A percentile compares a stretch with the other conserved stretches of the same genome.
Conservation (phyloP, 1,140 invertebrate genomes). For the Listronotus oregonensis region DNA sequence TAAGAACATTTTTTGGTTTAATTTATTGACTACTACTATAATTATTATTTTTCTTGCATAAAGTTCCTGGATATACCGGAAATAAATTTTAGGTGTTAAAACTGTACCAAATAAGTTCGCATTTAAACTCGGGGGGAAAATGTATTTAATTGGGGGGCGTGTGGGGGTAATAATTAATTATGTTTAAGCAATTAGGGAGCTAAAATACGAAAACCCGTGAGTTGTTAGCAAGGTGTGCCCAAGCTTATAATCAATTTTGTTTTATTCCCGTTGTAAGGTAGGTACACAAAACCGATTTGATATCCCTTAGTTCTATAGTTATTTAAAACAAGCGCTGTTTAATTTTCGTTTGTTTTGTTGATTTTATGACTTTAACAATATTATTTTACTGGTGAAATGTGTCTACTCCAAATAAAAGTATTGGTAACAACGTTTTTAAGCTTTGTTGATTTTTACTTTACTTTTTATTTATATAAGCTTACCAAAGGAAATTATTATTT, state of each 20-base stretch:
- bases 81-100: not conserved
- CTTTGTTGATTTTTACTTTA: constrained; percentile 9
- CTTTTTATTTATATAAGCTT: not conserved
- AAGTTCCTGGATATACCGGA: too few relatives aligned
- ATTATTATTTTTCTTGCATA: too few relatives aligned
- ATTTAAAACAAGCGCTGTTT: constrained; percentile 5
- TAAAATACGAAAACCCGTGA: constrained; percentile 38
- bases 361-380: constrained; percentile 7
- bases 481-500: not conserved
- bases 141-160: constrained; percentile 28
- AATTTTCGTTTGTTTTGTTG: constrained; percentile 10
- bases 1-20: too few relatives aligned
- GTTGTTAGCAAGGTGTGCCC: constrained; percentile 37
- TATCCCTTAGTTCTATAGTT: not conserved
- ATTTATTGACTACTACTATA: too few relatives aligned
- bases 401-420: constrained; percentile 6
- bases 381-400: not conserved
- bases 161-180: constrained; percentile 33
- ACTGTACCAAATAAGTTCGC: constrained; percentile 7
- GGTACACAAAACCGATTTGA: not conserved
- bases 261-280: constrained; percentile 23
- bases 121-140: constrained; percentile 26
- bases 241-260: constrained; percentile 40
- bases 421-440: not conserved
- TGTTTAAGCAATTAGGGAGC: constrained; percentile 37